Evolutionary conservation across 2,113 vertebrate species (phyloP), one percentile per base, ranked within the genome.

Genomic region (Coracopsis vasa): DNA sequence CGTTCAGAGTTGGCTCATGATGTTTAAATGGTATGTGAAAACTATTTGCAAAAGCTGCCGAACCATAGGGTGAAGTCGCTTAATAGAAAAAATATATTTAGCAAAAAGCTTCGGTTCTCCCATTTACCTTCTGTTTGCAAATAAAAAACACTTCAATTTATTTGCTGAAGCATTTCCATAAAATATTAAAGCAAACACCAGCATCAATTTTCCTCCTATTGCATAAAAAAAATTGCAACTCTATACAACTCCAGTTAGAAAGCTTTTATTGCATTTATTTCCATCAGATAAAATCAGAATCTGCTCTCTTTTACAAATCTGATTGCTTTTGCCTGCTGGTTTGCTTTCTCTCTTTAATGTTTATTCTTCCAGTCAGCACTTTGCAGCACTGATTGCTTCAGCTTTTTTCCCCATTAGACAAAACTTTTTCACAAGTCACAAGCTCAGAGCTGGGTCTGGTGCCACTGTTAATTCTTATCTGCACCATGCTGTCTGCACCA

Each of bases 301-400:
- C 95, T 94, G 80, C 85, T 95, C 83, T 95, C 91, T 93, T 95
- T 92, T 89, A 96, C 95, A 95, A 95, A 96, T 96, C 90, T 92
- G 96, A 96, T 96, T 95, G 94, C 95, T 96, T 96, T 92, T 95
- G 91, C 95, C 95, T 95, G 96, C 94, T 95, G 96, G 94, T 96
- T 86, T 73, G 92, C 91, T 96, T 96, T 96, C 67, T 94, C 92
- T 96, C 77, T 95, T 84, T 95, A 95, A 96, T 95, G 95, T 96
- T 97, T 96, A 95, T 94, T 94, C 89, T 95, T 74, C 86, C 73
- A 96, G 96, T 96, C 96, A 96, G 95, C 95, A 96, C 51, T 97
- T 88, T 92, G 77, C 73, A 87, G 86, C 45, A 39, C 86, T 96
- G 94, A 96, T 94, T 97, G 86, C 94, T 96, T 94, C 92, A 92